Evolutionary conservation across 2,888 invertebrate species (phyloP).

Genomic region (Choristoneura rosaceana): DNA sequence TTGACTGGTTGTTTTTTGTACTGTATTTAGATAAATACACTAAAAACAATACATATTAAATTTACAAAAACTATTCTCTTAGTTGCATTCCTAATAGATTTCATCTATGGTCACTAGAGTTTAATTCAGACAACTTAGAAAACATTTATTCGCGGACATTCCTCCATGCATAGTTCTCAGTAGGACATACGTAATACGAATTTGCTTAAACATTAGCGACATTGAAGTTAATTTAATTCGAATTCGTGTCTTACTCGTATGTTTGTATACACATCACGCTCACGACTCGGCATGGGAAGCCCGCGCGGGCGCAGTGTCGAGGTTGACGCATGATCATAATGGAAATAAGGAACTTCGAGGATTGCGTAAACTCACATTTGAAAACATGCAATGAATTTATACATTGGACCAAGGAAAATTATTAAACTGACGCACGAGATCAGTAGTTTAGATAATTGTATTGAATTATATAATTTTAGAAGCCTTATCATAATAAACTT

Average conservation of each 20-base stretch:
- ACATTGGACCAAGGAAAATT: background rate
- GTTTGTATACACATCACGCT: constrained; percentile 36
- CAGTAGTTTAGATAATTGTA: too few relatives aligned
- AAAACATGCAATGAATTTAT: background rate
- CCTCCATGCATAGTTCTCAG: background rate
- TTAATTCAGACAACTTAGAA: background rate
- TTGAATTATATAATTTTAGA: too few relatives aligned
- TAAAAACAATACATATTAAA: background rate
- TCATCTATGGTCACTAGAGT: background rate
- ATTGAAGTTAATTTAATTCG: constrained; percentile 19
- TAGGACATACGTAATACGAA: constrained; percentile 6
- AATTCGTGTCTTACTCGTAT: constrained; percentile 22
- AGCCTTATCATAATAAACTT: too few relatives aligned
- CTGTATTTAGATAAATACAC: background rate
- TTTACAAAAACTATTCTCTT: too few relatives aligned
- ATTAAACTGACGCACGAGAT: too few relatives aligned
- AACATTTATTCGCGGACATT: background rate
- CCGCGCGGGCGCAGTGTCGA: constrained; percentile 18
- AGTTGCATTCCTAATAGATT: too few relatives aligned
- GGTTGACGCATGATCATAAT: constrained; percentile 15
- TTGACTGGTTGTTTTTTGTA: too few relatives aligned
- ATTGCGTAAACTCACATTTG: constrained; percentile 1
- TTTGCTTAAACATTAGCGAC: constrained; percentile 31
- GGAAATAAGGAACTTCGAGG: constrained; percentile 4
- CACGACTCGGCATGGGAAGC: constrained; percentile 9